These are phyloP conservation scores for Microcebus tavaratra DNA, from an alignment of 2,113 vertebrate genomes.

Conservation along the genomic window DNA sequence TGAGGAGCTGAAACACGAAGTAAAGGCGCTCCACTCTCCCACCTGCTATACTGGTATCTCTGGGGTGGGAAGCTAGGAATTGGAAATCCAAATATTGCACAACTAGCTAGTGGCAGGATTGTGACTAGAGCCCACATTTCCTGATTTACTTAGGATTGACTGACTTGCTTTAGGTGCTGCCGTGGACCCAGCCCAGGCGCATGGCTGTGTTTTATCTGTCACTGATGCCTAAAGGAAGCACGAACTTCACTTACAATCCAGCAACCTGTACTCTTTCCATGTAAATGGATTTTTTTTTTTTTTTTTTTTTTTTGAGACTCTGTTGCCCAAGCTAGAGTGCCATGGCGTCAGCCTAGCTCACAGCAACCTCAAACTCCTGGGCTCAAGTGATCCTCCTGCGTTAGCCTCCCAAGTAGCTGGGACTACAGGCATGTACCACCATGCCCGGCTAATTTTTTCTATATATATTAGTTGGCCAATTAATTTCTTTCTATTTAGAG, in stretches of 20 bases:
- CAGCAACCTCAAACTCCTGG: too few species aligned
- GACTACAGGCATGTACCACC: too few species aligned
- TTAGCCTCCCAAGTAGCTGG: too few species aligned
- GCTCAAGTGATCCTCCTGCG: too few species aligned
- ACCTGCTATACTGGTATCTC: background rate
- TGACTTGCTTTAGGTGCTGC: background rate
- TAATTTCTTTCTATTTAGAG: too few species aligned
- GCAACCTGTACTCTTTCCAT: background rate
- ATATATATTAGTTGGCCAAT: too few species aligned
- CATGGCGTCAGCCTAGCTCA: too few species aligned
- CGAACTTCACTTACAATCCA: background rate
- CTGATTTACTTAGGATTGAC: background rate
- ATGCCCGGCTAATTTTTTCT: too few species aligned
- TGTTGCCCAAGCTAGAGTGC: too few species aligned
- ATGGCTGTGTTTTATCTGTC: background rate
- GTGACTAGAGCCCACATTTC: background rate
- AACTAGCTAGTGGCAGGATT: background rate
- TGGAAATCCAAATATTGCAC: background rate
- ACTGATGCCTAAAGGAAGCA: background rate
- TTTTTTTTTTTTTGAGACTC: background rate
- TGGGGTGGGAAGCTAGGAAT: background rate
- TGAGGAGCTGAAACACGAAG: background rate
- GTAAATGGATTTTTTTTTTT: slow-evolving; percentile 10
- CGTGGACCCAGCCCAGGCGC: background rate
- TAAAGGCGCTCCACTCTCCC: background rate